Conservation (phyloP, 2,113 vertebrate species). For the Dryoscopus gambensis region DNA sequence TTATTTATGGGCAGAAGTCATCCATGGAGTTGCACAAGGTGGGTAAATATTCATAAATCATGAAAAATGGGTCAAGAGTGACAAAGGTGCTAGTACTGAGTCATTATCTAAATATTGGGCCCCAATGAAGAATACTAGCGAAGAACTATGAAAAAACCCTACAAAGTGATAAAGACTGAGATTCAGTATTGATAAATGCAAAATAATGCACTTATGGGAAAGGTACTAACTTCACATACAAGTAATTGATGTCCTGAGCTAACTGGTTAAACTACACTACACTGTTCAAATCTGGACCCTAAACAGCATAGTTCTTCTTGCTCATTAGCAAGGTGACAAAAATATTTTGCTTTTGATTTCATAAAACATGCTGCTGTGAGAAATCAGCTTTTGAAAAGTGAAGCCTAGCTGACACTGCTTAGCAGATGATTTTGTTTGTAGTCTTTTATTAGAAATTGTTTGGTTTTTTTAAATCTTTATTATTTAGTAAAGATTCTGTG, state of each 20-base stretch:
- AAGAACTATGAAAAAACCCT: background rate
- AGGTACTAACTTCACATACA: background rate
- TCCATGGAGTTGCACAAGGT: background rate
- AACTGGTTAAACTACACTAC: background rate
- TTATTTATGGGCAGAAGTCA: background rate
- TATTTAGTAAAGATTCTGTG: background rate
- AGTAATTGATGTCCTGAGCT: background rate
- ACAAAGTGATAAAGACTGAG: background rate
- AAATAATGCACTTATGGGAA: background rate
- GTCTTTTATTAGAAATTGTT: background rate
- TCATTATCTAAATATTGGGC: background rate
- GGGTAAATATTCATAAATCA: background rate
- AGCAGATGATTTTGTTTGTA: background rate
- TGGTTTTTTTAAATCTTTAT: background rate
- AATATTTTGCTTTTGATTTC: background rate
- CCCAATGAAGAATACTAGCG: background rate
- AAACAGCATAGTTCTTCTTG: background rate
- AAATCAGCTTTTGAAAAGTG: background rate
- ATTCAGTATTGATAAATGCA: background rate
- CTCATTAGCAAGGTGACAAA: background rate
- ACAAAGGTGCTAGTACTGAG: background rate
- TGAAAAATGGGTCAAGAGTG: background rate
- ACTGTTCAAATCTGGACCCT: background rate
- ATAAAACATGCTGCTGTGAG: background rate
- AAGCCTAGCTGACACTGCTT: background rate